Conservation (phyloP, 2,888 invertebrate species). For the Pheosia tremula region DNA sequence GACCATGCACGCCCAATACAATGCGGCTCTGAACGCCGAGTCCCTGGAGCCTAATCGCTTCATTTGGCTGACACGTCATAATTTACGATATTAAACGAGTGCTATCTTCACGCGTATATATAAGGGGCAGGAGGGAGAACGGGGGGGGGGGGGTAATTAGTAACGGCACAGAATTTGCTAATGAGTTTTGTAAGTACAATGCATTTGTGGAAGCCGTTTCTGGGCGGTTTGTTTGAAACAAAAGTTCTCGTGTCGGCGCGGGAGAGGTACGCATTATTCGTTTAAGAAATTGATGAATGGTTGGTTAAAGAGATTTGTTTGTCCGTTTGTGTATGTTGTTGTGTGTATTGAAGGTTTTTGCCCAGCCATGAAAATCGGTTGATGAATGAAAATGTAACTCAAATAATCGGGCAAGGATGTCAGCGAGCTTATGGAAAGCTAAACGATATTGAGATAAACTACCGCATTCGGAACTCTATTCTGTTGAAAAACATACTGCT, state of each 20-base stretch:
- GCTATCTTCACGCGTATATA: slow-evolving; percentile 40
- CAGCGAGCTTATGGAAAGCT: too few relatives aligned
- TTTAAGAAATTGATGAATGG: background rate
- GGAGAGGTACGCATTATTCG: background rate
- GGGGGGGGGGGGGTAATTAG: slow-evolving; percentile 17
- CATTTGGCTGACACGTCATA: slow-evolving; percentile 72
- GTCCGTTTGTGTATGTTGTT: too few relatives aligned
- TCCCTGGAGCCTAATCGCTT: slow-evolving; percentile 73
- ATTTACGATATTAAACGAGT: slow-evolving; percentile 66
- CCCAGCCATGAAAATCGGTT: background rate
- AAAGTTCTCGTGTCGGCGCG: background rate
- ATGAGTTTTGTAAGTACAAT: slow-evolving; percentile 27
- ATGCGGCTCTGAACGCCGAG: slow-evolving; percentile 47
- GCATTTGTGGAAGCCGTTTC: slow-evolving; percentile 1
- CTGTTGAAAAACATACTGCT: too few relatives aligned
- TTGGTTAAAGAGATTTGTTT: too few relatives aligned
- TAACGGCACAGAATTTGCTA: slow-evolving; percentile 12
- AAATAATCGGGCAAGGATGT: too few relatives aligned
- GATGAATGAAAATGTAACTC: too few relatives aligned
- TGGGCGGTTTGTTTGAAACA: background rate
- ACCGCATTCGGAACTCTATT: too few relatives aligned
- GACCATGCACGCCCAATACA: slow-evolving; percentile 16
- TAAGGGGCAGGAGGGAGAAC: slow-evolving; percentile 6
- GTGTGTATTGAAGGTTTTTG: background rate
- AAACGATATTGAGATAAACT: too few relatives aligned